phyloP scores from a whole-genome alignment of 2,113 vertebrate genomes.

The Albula goreensis region DNA sequence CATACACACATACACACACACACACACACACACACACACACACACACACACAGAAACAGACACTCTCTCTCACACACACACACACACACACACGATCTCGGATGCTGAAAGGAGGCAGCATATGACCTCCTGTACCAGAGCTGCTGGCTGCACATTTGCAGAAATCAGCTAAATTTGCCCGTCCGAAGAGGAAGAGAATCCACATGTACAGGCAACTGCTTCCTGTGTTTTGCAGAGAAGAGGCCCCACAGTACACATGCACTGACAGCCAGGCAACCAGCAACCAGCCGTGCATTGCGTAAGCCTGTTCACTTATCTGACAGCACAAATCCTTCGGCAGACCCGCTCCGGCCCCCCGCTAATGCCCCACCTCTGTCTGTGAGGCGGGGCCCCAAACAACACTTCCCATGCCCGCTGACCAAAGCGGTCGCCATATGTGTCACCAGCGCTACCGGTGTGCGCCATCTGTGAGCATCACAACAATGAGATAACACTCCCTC shows the following conservation, averaged over 20 bases:
- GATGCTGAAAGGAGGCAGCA: neutral
- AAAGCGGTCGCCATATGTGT: conserved; percentile 14
- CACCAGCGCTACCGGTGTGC: neutral
- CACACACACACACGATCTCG: neutral
- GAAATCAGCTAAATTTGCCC: neutral
- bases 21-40: neutral
- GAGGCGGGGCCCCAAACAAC: neutral
- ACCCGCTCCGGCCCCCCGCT: neutral
- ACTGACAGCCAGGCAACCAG: neutral
- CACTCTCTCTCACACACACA: neutral
- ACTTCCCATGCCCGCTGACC: neutral
- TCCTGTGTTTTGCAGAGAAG: conserved; percentile 4
- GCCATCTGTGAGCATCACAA: neutral
- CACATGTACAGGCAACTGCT: neutral
- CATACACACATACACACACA: conserved; percentile 23
- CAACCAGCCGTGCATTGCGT: neutral
- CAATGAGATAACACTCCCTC: neutral
- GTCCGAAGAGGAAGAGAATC: conserved; percentile 3
- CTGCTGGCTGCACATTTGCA: neutral
- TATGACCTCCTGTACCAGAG: neutral
- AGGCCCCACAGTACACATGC: neutral
- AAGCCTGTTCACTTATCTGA: neutral
- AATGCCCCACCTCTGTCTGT: neutral
- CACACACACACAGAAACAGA: neutral
- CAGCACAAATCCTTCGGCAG: neutral